Base-by-base conservation (phyloP, 1,140 invertebrate species). In the Hyposmocoma kahamanoa region DNA sequence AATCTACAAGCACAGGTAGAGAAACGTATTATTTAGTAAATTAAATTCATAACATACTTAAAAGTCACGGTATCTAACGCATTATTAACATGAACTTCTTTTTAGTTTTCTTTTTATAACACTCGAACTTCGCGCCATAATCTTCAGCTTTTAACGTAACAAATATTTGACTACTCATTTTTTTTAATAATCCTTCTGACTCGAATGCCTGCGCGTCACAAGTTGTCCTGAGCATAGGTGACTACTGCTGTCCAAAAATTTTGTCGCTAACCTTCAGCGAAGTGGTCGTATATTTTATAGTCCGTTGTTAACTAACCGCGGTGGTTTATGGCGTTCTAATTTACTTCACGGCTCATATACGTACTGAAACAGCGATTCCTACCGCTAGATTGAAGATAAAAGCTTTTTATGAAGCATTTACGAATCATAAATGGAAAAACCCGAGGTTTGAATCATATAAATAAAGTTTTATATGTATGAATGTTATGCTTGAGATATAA, bases 141-240 rank as follows among this genome's bases (percentile, higher is more conserved):
- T 36, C 32, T 36, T 13, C 32, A 17, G 32, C 32, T 17, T 36
- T 36, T 36, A 36, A 10, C 32, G 32, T 17, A 13, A 10, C 32
- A 36, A 36, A 36, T 36, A 36, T 36, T 36, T 36, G 32, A 13
- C 32, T 36, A 36, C 32, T 36, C 32, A 36, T 36, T 36, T 36
- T 36, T 22, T 28, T 3, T 26, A 9, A 42, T 59, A 54, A 59
- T 59, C 57, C 30, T 8, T 22, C 22, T 19, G 42, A 36, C 21
- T 47, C 42, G 32, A 54, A 59, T 59, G 49, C 22, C 39, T 45
- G 46, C 57, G 54, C 57, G 57, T 54, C 8, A 52, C 20, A 26
- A 50, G 30, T 9, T n/a, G 30, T 3, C 4, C 6, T 3, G 15
- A 4, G 3, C 30, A 17, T 17, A 15, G 10, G 11, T 36, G 8